Evolutionary conservation across 2,888 invertebrate genomes (phyloP).

Genomic region (Cheilosia variabilis): DNA sequence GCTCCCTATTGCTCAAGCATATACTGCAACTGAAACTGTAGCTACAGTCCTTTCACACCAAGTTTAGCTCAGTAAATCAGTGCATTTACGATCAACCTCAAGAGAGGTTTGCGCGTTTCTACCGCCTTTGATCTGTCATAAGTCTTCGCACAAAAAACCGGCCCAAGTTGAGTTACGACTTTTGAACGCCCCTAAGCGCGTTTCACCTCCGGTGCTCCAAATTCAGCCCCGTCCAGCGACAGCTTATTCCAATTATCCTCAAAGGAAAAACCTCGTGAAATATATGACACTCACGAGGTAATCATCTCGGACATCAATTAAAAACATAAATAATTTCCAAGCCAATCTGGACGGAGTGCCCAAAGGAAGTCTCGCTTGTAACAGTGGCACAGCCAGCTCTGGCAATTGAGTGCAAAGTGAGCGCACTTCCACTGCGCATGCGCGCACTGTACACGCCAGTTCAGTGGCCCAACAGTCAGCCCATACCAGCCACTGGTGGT

Average conservation of each 20-base stretch:
- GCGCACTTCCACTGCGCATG: slow-evolving; percentile 71
- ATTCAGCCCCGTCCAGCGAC: slow-evolving; percentile 20
- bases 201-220: slow-evolving; percentile 25
- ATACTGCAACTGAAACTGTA: too few relatives aligned
- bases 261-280: slow-evolving; percentile 45
- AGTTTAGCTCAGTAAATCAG: not conserved
- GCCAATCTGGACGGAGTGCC: slow-evolving; percentile 11
- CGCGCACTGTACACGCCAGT: slow-evolving; percentile 41
- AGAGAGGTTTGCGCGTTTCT: too few relatives aligned
- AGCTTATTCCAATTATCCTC: slow-evolving; percentile 62
- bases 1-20: too few relatives aligned
- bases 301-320: slow-evolving; percentile 72
- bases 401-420: slow-evolving; percentile 67
- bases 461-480: slow-evolving; percentile 67
- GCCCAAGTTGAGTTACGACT: slow-evolving; percentile 21
- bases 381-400: slow-evolving; percentile 7
- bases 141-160: slow-evolving; percentile 17
- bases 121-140: slow-evolving; percentile 64
- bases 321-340: slow-evolving; percentile 68
- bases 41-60: not conserved
- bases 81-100: not conserved
- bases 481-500: slow-evolving; percentile 16
- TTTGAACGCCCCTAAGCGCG: slow-evolving; percentile 42
- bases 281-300: slow-evolving; percentile 70
- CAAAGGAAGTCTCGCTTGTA: slow-evolving; percentile 31